Conservation (phyloP, 2,113 vertebrate species). For the Xenus cinereus region DNA sequence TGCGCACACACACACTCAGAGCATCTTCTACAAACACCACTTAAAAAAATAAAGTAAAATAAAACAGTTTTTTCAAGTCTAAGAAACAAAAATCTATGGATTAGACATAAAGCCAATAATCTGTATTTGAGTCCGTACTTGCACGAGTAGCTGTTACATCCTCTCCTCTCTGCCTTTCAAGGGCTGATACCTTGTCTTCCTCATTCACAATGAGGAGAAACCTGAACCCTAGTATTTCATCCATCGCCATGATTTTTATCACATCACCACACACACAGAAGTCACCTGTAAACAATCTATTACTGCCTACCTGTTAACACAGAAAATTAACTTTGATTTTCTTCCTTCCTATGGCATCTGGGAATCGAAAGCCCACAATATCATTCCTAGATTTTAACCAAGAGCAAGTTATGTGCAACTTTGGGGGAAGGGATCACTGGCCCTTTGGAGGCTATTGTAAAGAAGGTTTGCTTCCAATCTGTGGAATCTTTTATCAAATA, state of each 20-base stretch:
- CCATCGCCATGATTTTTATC: neutral
- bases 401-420: fast-evolving
- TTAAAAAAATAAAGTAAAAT: too few relatives aligned
- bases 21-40: neutral
- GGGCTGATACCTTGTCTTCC: neutral
- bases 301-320: neutral
- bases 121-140: neutral
- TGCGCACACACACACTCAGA: neutral
- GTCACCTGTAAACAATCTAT: neutral
- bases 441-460: fast-evolving
- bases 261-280: neutral
- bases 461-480: neutral
- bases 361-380: neutral
- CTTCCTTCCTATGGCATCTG: too few relatives aligned
- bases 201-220: neutral
- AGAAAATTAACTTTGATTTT: neutral
- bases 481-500: neutral
- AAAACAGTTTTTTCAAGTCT: neutral
- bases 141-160: neutral
- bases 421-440: neutral
- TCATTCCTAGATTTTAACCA: neutral
- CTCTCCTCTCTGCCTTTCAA: neutral
- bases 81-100: neutral
- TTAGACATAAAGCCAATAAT: neutral
- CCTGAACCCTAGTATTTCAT: neutral